Conservation (phyloP, 1,140 invertebrate genomes). For the Sycophila sp. region DNA sequence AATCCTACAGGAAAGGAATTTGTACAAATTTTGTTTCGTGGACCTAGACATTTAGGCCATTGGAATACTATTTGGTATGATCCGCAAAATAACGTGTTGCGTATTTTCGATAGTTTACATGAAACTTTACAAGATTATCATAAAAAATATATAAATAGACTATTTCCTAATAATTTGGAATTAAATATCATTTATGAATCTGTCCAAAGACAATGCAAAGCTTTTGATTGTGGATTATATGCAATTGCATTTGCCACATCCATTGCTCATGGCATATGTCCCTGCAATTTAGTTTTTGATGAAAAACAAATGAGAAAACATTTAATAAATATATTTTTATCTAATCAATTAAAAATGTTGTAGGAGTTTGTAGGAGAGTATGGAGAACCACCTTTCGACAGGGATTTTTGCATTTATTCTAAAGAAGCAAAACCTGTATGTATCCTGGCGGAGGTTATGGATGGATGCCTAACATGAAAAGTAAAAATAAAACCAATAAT, state of each 20-base stretch:
- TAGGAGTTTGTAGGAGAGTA: too few relatives aligned
- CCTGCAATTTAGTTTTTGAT: background rate
- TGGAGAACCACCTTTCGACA: too few relatives aligned
- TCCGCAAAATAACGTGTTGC: background rate
- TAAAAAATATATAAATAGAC: background rate
- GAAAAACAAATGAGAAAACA: background rate
- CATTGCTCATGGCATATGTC: background rate
- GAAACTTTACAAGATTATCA: background rate
- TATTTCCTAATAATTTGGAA: background rate
- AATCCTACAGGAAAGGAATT: too few relatives aligned
- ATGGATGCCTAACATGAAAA: too few relatives aligned
- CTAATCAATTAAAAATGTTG: too few relatives aligned
- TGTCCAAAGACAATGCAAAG: background rate
- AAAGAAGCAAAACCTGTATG: too few relatives aligned
- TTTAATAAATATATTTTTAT: background rate
- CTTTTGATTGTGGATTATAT: background rate
- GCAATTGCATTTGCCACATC: background rate
- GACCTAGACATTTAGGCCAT: too few relatives aligned
- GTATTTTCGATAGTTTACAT: background rate
- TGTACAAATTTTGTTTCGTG: too few relatives aligned
- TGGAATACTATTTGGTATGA: too few relatives aligned
- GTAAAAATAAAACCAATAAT: too few relatives aligned
- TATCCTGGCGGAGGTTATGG: too few relatives aligned
- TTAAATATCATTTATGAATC: slow-evolving; percentile 34
- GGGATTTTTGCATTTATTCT: too few relatives aligned